Conservation (phyloP, 2,797 vertebrate species). For the Phataginus tetradactyla region DNA sequence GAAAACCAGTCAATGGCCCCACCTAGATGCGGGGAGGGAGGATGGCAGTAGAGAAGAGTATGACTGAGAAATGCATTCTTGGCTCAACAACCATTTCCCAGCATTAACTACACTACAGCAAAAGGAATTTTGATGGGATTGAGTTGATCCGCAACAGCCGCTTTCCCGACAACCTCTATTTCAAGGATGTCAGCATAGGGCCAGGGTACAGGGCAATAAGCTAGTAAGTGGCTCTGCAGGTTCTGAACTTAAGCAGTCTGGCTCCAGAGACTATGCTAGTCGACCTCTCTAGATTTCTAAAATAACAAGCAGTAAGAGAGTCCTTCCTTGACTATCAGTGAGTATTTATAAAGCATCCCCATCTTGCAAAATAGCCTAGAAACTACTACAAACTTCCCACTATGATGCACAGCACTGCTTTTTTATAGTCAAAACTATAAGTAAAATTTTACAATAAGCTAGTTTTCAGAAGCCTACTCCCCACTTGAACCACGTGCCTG, state of each 20-base stretch:
- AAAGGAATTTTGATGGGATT: neutral
- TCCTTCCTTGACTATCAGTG: neutral
- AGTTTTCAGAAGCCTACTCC: neutral
- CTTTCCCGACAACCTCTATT: neutral
- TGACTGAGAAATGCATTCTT: neutral
- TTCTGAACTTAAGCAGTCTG: neutral
- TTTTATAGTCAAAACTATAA: neutral
- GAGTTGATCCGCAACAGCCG: neutral
- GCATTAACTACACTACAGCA: neutral
- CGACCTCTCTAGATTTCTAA: neutral
- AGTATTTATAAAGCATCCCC: neutral
- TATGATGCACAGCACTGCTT: neutral
- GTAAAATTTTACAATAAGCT: neutral
- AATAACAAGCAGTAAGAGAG: neutral
- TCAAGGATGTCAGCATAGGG: neutral
- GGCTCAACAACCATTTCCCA: neutral
- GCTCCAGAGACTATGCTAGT: neutral
- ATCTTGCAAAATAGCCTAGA: neutral
- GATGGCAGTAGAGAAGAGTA: neutral
- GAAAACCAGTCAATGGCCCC: neutral
- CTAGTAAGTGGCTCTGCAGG: neutral
- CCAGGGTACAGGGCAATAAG: neutral
- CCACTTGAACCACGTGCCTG: neutral
- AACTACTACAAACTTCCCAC: slow-evolving; percentile 14
- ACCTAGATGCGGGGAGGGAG: neutral